These are phyloP conservation scores for Hydrocynus forskahlii DNA, from an alignment of 2,797 vertebrate species.

Conservation along the genomic window DNA sequence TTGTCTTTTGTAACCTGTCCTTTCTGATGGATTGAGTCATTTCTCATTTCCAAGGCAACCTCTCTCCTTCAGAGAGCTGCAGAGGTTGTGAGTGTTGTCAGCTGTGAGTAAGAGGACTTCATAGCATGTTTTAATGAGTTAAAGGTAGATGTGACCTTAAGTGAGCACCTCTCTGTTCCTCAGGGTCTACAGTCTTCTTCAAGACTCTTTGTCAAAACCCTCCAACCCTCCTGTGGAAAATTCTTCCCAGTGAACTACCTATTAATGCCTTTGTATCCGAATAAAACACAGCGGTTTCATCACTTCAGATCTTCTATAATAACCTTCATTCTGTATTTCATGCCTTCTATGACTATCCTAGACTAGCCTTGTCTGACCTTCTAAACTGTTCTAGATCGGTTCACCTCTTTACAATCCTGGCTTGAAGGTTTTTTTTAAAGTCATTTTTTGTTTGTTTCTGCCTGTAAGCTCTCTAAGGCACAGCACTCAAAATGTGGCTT, in stretches of 20 bases:
- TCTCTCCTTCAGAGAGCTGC: background rate
- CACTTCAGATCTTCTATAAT: too few relatives aligned
- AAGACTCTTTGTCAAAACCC: background rate
- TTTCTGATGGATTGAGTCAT: background rate
- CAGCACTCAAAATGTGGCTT: too few relatives aligned
- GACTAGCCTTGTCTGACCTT: too few relatives aligned
- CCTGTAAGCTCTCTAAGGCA: too few relatives aligned
- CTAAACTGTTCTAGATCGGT: too few relatives aligned
- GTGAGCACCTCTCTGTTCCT: background rate
- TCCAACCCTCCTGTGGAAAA: background rate
- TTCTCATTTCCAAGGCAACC: background rate
- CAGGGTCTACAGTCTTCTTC: background rate
- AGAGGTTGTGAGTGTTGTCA: background rate
- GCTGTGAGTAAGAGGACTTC: background rate
- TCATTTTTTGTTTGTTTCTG: too few relatives aligned
- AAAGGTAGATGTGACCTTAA: background rate
- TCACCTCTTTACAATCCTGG: too few relatives aligned
- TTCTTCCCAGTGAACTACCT: background rate
- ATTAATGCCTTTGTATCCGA: too few relatives aligned
- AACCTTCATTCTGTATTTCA: too few relatives aligned
- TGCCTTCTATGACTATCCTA: too few relatives aligned
- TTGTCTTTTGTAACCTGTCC: background rate
- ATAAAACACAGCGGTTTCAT: too few relatives aligned
- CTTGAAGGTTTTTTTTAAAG: too few relatives aligned
- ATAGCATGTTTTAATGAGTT: background rate